These are phyloP conservation scores for Colletes gigas DNA, from an alignment of 1,140 invertebrate genomes.

Conservation along the genomic window DNA sequence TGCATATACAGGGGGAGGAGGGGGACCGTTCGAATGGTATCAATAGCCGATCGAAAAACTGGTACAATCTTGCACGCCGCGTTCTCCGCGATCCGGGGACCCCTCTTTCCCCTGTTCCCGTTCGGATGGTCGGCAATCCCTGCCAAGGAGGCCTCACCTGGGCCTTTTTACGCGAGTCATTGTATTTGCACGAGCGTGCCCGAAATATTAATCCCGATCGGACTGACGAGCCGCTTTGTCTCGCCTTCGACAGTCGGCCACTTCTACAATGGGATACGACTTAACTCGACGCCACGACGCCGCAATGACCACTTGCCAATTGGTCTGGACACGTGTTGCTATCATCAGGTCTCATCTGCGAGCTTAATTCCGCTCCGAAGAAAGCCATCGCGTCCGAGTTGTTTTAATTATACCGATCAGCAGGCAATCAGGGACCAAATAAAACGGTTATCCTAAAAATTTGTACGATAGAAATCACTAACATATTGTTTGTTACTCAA, in stretches of 20 bases:
- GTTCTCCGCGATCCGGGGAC: constrained; percentile 52
- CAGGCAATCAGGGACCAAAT: too few relatives aligned
- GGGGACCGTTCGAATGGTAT: constrained; percentile 68
- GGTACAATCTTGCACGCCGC: constrained; percentile 75
- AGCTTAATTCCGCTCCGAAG: background rate
- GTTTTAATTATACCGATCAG: too few relatives aligned
- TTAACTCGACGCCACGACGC: constrained; percentile 9
- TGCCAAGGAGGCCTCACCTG: constrained; percentile 66
- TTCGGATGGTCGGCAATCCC: constrained; percentile 32
- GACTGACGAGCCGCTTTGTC: background rate
- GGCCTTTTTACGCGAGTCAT: constrained; percentile 73
- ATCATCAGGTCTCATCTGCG: constrained; percentile 3
- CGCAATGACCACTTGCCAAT: constrained; percentile 18
- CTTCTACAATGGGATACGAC: constrained; percentile 39
- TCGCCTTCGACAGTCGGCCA: constrained; percentile 27
- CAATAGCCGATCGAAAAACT: constrained; percentile 78
- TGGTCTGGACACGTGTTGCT: constrained; percentile 17
- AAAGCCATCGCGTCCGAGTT: background rate
- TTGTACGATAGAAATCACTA: too few relatives aligned
- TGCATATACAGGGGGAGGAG: constrained; percentile 73
- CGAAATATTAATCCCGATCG: constrained; percentile 72
- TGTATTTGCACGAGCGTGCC: constrained; percentile 74
- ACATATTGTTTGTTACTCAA: too few relatives aligned
- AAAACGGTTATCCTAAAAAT: too few relatives aligned
- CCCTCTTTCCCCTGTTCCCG: background rate